Base-by-base conservation (phyloP, 2,113 vertebrate genomes). In the Turnix velox region DNA sequence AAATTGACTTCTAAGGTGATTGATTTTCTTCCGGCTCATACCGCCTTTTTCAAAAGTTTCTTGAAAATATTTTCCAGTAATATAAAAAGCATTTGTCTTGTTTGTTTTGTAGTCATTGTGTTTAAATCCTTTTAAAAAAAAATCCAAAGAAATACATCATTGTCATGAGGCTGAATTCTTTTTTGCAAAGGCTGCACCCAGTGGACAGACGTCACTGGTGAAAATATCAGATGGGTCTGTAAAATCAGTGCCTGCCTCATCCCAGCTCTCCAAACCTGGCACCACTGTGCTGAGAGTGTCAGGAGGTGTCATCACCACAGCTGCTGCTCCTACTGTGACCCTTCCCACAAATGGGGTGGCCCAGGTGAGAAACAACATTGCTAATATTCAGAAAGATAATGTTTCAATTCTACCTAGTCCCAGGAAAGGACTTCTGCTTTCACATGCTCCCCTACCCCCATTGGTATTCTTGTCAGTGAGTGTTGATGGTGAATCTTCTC, bases 281-380 rank as follows among this genome's bases (percentile, higher is more conserved):
- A 99, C 98, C 77, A 99, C 99, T 9, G 98, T 99, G 78, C 95
- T 99, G 74, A 98, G 99, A 88, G 99, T 99, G 42, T 98, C 99
- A 6, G 99, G 99, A 43, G 99, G 99, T 18, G 98, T 99, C 68
- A 99, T 99, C 97, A 99, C 99, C 14, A 95, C 99, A 0, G 96
- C 98, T 49, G 98, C 98, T 87, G 98, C 98, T 90, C 97, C 98
- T 69, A 86, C 98, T 0, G 59, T 98, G 84, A 79, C 98, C 80
- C 94, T 98, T 31, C 95, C 98, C 54, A 94, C 98, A 12, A 96
- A 98, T 0, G 97, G 98, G 40, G 91, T 98, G 71, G 94, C 97
- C 33, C 98, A 98, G 98, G 98, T 98, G 88, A 97, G 95, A 49
- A 68, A 23, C 20, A 80, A 19, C 51, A 2, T 82, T 46, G 40